Evolutionary conservation across 2,113 vertebrate species (phyloP).

Genomic region (Syngnathoides biaculeatus): DNA sequence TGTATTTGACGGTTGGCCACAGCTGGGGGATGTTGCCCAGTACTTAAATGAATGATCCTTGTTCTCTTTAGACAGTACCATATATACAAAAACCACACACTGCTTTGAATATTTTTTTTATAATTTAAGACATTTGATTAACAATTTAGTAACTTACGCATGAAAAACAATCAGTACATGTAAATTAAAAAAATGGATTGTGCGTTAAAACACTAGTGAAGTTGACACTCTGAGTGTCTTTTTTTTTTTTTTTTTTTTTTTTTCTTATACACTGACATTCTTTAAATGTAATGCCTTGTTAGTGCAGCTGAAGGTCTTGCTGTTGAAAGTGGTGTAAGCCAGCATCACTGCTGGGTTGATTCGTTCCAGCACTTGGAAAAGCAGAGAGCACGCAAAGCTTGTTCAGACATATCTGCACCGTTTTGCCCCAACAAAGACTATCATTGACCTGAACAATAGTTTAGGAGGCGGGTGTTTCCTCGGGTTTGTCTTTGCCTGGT

Average conservation of each 20-base stretch:
- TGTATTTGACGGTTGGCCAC: background rate
- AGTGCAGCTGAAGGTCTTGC: slow-evolving; percentile 32
- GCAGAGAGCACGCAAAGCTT: slow-evolving; percentile 42
- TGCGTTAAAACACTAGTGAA: slow-evolving; percentile 10
- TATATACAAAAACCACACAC: background rate
- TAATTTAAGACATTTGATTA: background rate
- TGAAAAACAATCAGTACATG: background rate
- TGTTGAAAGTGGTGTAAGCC: slow-evolving; percentile 32
- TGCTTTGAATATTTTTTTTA: background rate
- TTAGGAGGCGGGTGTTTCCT: slow-evolving; percentile 25
- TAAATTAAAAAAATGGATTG: background rate
- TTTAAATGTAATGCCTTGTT: slow-evolving; percentile 31
- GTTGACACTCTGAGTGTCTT: too few relatives aligned
- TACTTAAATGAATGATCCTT: background rate
- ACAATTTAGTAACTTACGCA: background rate
- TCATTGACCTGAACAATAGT: slow-evolving; percentile 65
- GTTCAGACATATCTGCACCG: slow-evolving; percentile 64
- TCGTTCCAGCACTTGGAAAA: slow-evolving; percentile 51
- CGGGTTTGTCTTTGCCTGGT: slow-evolving; percentile 66
- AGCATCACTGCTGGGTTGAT: slow-evolving; percentile 41
- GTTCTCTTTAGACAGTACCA: background rate
- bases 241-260: too few relatives aligned
- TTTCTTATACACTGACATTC: background rate
- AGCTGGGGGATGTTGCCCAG: background rate
- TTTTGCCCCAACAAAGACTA: slow-evolving; percentile 68